Conservation (phyloP, 1,140 invertebrate species). For the Yoshiicerus persimilis region DNA sequence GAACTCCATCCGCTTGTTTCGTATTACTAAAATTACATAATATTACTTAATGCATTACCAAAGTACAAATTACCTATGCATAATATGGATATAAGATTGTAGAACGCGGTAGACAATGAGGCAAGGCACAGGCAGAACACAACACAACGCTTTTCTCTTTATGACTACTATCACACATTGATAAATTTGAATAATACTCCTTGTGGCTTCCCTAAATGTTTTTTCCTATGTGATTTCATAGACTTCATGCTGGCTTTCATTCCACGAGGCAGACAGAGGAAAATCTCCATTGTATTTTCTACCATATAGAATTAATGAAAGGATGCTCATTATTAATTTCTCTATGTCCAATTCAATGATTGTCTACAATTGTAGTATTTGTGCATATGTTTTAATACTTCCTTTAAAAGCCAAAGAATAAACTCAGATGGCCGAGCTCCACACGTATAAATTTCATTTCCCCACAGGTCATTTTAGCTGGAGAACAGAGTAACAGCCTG, state of each 20-base stretch:
- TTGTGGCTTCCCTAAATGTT: constrained; percentile 5
- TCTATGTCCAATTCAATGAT: constrained; percentile 17
- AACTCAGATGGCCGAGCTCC: neutral
- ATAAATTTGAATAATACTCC: constrained; percentile 23
- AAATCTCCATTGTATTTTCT: neutral
- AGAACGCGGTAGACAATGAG: neutral
- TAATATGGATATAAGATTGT: neutral
- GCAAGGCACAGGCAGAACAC: neutral
- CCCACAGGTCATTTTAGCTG: neutral
- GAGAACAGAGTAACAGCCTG: neutral
- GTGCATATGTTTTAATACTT: neutral
- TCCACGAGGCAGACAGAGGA: neutral
- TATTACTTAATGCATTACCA: neutral
- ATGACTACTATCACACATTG: neutral
- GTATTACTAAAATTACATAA: neutral
- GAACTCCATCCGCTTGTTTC: constrained; percentile 8
- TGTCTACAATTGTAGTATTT: neutral
- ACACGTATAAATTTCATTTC: neutral
- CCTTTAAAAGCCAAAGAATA: neutral
- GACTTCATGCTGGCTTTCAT: constrained; percentile 23
- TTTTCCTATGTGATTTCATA: constrained; percentile 2
- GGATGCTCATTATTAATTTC: constrained; percentile 15
- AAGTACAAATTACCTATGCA: neutral
- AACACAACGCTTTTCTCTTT: neutral
- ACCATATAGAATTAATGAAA: constrained; percentile 18